Evolutionary conservation across 2,888 invertebrate species (phyloP).

Genomic region (Thereva nobilitata): DNA sequence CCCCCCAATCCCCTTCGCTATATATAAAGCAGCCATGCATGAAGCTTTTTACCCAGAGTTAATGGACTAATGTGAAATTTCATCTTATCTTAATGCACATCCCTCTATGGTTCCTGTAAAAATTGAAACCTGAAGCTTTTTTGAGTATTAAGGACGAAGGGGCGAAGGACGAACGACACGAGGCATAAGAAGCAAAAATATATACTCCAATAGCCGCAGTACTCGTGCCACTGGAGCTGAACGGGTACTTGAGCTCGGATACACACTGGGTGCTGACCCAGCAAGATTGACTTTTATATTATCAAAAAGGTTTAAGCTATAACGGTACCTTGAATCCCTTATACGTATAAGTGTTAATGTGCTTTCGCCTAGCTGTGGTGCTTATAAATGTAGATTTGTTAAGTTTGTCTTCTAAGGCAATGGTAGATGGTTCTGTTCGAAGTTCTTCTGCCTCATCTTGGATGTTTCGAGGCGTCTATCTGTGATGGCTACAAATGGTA

Average conservation of each 20-base stretch:
- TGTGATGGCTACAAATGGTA: slow-evolving; percentile 58
- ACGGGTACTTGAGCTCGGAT: neutral
- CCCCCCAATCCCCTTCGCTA: neutral
- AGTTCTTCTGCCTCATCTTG: slow-evolving; percentile 52
- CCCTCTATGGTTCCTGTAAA: neutral
- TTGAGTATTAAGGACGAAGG: neutral
- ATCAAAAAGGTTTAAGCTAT: too few species aligned
- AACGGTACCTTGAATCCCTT: too few species aligned
- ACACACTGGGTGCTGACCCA: too few species aligned
- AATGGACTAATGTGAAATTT: slow-evolving; percentile 13
- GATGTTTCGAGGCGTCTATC: slow-evolving; percentile 55
- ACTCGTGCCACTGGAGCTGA: neutral
- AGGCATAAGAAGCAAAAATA: neutral
- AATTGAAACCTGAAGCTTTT: neutral
- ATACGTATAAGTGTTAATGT: slow-evolving; percentile 9
- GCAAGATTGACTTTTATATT: too few species aligned
- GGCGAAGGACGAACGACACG: neutral
- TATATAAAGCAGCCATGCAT: slow-evolving; percentile 2
- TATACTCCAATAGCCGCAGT: neutral
- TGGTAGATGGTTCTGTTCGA: slow-evolving; percentile 46
- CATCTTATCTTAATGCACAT: neutral
- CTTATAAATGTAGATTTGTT: slow-evolving; percentile 9
- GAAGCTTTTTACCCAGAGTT: slow-evolving; percentile 4
- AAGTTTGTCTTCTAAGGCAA: slow-evolving; percentile 22
- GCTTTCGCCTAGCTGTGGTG: slow-evolving; percentile 14